Conservation (phyloP, 2,113 vertebrate species). For the Silurus asotus region DNA sequence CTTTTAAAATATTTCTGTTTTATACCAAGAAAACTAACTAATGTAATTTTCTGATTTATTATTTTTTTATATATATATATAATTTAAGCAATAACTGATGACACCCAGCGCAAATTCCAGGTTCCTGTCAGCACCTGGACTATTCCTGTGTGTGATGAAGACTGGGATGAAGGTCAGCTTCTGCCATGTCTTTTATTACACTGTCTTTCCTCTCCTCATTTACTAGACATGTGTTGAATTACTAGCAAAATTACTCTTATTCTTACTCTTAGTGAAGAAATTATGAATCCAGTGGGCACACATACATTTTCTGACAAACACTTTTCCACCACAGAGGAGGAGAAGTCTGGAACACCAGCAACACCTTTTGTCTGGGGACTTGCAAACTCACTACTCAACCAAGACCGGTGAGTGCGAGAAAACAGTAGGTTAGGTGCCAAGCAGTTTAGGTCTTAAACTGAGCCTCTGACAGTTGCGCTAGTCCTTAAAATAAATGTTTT, state of each 20-base stretch:
- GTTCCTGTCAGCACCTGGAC: conserved; percentile 50
- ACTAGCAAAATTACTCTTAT: neutral
- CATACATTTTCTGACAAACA: neutral
- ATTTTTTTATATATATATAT: too few species aligned
- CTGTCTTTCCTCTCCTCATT: neutral
- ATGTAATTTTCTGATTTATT: neutral
- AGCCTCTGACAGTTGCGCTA: neutral
- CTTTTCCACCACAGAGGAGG: conserved; percentile 32
- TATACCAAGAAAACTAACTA: too few species aligned
- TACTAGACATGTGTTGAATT: neutral
- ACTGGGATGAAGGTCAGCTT: conserved; percentile 55
- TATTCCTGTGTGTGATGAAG: conserved; percentile 41
- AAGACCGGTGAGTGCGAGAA: conserved; percentile 29
- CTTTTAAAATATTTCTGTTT: neutral
- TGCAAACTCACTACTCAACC: conserved; percentile 11
- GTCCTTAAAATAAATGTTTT: neutral
- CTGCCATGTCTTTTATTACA: neutral
- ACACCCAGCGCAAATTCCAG: conserved; percentile 44
- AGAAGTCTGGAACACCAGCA: neutral
- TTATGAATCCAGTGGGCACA: neutral
- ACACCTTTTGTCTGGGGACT: conserved; percentile 38
- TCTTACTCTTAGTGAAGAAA: neutral
- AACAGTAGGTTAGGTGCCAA: neutral
- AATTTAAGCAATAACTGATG: conserved; percentile 23
- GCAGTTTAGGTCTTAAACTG: neutral